phyloP scores from a whole-genome alignment of 2,797 vertebrate genomes.

The Echiichthys vipera region DNA sequence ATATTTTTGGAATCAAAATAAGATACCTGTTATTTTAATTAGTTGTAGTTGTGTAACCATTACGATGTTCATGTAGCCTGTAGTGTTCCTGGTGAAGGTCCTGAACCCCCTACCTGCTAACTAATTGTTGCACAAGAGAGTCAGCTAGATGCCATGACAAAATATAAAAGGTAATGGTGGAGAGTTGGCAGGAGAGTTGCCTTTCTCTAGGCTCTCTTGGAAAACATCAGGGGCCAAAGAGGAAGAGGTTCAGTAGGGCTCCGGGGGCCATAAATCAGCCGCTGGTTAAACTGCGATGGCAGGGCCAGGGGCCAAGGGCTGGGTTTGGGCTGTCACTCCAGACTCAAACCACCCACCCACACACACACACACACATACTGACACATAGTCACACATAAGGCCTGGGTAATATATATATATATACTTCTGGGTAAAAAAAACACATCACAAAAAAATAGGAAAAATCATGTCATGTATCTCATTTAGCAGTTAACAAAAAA shows the following conservation, averaged over 20 bases:
- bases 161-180: constrained; percentile 27
- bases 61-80: too few relatives aligned
- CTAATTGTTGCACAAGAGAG: constrained; percentile 33
- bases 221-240: constrained; percentile 90
- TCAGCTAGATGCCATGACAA: constrained; percentile 31
- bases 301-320: constrained; percentile 72
- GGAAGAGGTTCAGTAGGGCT: constrained; percentile 87
- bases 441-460: not conserved
- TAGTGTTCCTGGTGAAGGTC: constrained; percentile 13
- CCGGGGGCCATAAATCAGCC: constrained; percentile 90
- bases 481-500: not conserved
- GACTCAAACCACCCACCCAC: constrained; percentile 67
- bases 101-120: constrained; percentile 15
- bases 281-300: constrained; percentile 84
- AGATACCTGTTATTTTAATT: not conserved
- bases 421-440: not conserved
- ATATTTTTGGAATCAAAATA: not conserved
- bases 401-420: constrained; percentile 1
- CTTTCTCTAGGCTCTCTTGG: constrained; percentile 84
- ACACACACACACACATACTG: constrained; percentile 43
- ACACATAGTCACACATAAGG: constrained; percentile 31
- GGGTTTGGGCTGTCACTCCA: constrained; percentile 74
- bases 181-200: constrained; percentile 53
- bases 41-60: too few relatives aligned
- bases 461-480: not conserved